Percentiles rank a stretch among this genome's conserved stretches.
These are phyloP conservation scores for Lipotes vexillifer DNA, from an alignment of 2,113 vertebrate genomes.

Conservation along the genomic window DNA sequence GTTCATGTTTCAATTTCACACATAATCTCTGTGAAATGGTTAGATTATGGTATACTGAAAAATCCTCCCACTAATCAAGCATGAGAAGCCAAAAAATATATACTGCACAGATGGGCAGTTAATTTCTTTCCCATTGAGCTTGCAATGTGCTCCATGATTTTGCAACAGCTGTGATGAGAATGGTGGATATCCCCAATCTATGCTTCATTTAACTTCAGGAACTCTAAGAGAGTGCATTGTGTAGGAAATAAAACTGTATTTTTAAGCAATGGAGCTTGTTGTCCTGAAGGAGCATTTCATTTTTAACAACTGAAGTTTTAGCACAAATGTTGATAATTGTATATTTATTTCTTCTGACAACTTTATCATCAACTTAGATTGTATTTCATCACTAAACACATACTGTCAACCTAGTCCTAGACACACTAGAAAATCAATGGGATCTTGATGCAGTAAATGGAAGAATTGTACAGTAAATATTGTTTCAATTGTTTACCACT, in stretches of 20 bases:
- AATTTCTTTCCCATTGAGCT: constrained; percentile 68
- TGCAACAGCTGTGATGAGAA: constrained; percentile 74
- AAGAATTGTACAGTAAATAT: background rate
- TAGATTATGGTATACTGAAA: constrained; percentile 48
- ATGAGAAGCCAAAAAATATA: constrained; percentile 55
- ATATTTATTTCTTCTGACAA: constrained; percentile 25
- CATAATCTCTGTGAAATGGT: constrained; percentile 30
- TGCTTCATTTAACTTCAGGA: constrained; percentile 72
- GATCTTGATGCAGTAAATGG: background rate
- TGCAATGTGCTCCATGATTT: constrained; percentile 59
- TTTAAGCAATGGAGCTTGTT: constrained; percentile 34
- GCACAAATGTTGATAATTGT: background rate
- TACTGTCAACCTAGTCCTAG: background rate
- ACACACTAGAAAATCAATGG: background rate
- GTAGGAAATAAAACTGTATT: constrained; percentile 44
- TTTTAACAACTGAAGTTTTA: constrained; percentile 38
- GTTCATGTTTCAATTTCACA: constrained; percentile 34
- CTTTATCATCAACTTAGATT: background rate
- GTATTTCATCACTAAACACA: background rate
- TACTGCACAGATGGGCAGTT: constrained; percentile 69
- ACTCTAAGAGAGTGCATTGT: constrained; percentile 57
- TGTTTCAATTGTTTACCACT: background rate
- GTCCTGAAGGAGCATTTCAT: constrained; percentile 55
- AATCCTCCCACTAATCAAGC: constrained; percentile 61
- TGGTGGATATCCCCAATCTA: constrained; percentile 62